These are phyloP conservation scores for Corythornis cristatus DNA, from an alignment of 2,113 vertebrate genomes.

Conservation along the genomic window DNA sequence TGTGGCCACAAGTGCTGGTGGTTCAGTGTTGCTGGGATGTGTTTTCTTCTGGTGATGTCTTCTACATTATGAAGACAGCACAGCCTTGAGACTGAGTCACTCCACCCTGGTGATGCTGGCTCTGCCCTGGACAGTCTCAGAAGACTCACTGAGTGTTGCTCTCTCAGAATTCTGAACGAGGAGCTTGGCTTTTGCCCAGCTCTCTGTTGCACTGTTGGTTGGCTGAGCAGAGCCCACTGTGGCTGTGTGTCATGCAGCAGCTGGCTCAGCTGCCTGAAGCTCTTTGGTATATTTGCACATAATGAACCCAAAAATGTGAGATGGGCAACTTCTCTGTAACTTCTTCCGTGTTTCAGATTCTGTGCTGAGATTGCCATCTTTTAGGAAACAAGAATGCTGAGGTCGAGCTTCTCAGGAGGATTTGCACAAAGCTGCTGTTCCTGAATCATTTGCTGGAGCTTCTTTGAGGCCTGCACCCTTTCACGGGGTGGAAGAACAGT, in stretches of 20 bases:
- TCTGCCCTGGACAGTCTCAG: not conserved
- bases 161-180: not conserved
- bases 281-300: not conserved
- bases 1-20: not conserved
- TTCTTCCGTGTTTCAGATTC: not conserved
- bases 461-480: not conserved
- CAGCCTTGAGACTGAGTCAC: not conserved
- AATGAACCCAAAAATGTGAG: not conserved
- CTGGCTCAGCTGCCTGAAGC: not conserved
- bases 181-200: not conserved
- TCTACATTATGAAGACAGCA: not conserved
- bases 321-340: not conserved
- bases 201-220: not conserved
- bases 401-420: not conserved
- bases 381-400: not conserved
- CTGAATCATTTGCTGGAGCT: not conserved
- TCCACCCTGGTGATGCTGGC: not conserved
- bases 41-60: not conserved
- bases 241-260: not conserved
- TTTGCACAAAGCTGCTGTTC: not conserved
- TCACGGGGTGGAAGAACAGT: not conserved
- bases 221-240: not conserved
- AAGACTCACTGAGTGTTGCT: not conserved
- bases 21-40: not conserved
- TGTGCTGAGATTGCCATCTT: not conserved